Conservation (phyloP, 2,888 invertebrate genomes). For the Ichneumoninae sp. region DNA sequence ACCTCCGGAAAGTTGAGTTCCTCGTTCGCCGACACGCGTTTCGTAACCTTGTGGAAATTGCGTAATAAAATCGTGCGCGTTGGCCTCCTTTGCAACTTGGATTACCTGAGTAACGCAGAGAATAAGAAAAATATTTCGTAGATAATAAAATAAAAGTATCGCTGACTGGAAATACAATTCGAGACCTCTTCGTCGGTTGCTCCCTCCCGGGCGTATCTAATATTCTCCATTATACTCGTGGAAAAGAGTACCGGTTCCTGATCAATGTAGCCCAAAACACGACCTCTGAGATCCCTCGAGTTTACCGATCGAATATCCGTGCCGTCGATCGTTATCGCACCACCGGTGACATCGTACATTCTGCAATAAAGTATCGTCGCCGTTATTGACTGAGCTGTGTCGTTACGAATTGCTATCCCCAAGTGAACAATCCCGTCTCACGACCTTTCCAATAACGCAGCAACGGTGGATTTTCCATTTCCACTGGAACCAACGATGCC, state of each 20-base stretch:
- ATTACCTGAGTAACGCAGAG: constrained; percentile 85
- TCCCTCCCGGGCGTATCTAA: constrained; percentile 93
- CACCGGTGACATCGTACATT: constrained; percentile 92
- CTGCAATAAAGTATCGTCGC: constrained; percentile 81
- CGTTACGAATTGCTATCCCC: not conserved
- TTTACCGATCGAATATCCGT: constrained; percentile 89
- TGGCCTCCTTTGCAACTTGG: constrained; percentile 93
- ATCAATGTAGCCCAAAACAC: constrained; percentile 94
- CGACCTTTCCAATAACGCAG: constrained; percentile 93
- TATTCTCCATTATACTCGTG: constrained; percentile 96
- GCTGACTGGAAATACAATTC: not conserved
- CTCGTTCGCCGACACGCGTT: constrained; percentile 95
- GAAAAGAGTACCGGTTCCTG: constrained; percentile 98
- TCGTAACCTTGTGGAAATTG: constrained; percentile 93
- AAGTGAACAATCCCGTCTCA: not conserved
- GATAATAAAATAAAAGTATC: not conserved
- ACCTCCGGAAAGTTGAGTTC: constrained; percentile 96
- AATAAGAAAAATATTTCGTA: not conserved
- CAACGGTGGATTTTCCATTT: constrained; percentile 97
- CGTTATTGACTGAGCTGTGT: not conserved
- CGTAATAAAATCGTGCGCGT: constrained; percentile 95
- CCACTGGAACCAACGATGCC: constrained; percentile 98
- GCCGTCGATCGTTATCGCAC: constrained; percentile 91
- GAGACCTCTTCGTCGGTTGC: constrained; percentile 89
- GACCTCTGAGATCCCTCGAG: constrained; percentile 93